phyloP scores from a whole-genome alignment of 1,140 invertebrate genomes.

The Danaus plexippus region DNA sequence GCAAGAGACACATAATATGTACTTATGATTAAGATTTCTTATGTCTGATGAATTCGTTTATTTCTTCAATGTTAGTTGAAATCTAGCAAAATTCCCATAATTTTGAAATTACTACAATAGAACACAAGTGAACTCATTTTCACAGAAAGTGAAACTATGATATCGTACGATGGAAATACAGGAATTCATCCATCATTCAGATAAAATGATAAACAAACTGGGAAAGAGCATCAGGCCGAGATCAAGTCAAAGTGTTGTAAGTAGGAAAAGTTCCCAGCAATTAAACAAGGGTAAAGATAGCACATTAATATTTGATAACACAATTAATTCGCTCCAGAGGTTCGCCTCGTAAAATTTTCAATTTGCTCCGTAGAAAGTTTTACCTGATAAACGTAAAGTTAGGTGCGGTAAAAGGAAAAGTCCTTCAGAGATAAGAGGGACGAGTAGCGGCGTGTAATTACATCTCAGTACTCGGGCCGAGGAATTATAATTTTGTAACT shows the following conservation, averaged over 20 bases:
- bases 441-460: slow-evolving; percentile 31
- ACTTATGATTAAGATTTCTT: too few relatives aligned
- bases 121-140: too few relatives aligned
- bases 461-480: slow-evolving; percentile 25
- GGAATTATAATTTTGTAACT: slow-evolving; percentile 33
- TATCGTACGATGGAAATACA: too few relatives aligned
- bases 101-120: too few relatives aligned
- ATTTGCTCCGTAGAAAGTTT: slow-evolving; percentile 58
- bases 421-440: slow-evolving; percentile 46
- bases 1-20: too few relatives aligned
- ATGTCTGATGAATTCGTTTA: too few relatives aligned
- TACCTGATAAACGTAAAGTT: slow-evolving; percentile 62
- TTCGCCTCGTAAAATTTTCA: slow-evolving; percentile 63
- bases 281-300: slow-evolving; percentile 46
- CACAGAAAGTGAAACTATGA: too few relatives aligned
- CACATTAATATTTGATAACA: slow-evolving; percentile 65
- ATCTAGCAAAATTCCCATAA: too few relatives aligned
- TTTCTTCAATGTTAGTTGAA: too few relatives aligned
- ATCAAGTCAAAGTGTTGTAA: slow-evolving; percentile 3
- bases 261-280: slow-evolving; percentile 37
- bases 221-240: slow-evolving; percentile 4
- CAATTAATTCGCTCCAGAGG: slow-evolving; percentile 51
- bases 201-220: slow-evolving; percentile 49
- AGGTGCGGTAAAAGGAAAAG: slow-evolving; percentile 47
- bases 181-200: slow-evolving; percentile 3